Percentiles rank a stretch among this genome's conserved stretches.
These are phyloP conservation scores for Labrus mixtus DNA, from an alignment of 2,113 vertebrate species.

Conservation along the genomic window DNA sequence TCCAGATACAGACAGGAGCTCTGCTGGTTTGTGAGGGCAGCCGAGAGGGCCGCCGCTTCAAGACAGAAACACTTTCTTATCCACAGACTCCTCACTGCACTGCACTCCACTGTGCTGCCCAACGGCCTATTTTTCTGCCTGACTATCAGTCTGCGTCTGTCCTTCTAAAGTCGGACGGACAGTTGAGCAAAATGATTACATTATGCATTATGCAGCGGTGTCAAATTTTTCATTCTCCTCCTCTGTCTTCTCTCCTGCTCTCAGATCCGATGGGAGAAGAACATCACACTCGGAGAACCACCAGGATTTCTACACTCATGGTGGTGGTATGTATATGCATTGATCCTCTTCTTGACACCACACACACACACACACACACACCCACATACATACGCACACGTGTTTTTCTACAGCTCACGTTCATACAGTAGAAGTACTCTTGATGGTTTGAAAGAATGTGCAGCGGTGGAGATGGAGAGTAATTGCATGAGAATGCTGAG, in stretches of 20 bases:
- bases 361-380: conserved; percentile 11
- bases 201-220: conserved; percentile 69
- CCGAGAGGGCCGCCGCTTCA: conserved; percentile 59
- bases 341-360: conserved; percentile 7
- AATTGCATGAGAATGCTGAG: conserved; percentile 75
- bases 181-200: conserved; percentile 64
- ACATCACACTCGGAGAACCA: conserved; percentile 85
- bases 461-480: conserved; percentile 60
- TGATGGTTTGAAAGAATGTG: conserved; percentile 60
- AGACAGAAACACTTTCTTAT: conserved; percentile 66
- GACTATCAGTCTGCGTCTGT: conserved; percentile 20
- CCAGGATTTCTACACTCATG: conserved; percentile 86
- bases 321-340: conserved; percentile 82
- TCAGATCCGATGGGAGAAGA: conserved; percentile 86
- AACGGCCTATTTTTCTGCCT: conserved; percentile 45
- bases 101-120: conserved; percentile 37
- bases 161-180: conserved; percentile 53
- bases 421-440: conserved; percentile 45
- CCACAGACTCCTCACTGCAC: conserved; percentile 49
- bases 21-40: conserved; percentile 63
- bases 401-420: conserved; percentile 38
- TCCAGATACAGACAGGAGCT: conserved; percentile 74
- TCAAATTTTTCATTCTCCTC: conserved; percentile 55
- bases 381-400: conserved; percentile 13
- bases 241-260: conserved; percentile 48